phyloP scores from a whole-genome alignment of 1,140 invertebrate genomes.

The Lysiphlebus fabarum region DNA sequence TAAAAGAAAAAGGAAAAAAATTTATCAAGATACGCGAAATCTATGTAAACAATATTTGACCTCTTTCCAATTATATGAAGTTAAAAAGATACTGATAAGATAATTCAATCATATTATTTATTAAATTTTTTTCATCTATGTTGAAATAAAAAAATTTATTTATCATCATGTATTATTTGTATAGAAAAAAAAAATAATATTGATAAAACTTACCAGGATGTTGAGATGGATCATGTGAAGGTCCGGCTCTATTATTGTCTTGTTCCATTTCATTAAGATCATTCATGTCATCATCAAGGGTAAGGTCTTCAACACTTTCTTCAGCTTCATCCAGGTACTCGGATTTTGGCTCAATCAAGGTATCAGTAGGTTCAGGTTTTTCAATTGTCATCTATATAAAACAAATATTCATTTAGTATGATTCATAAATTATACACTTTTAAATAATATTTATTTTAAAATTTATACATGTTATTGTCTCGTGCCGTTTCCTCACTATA shows the following conservation, averaged over 20 bases:
- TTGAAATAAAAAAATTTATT: neutral
- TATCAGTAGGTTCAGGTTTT: constrained; percentile 53
- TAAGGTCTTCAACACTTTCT: constrained; percentile 78
- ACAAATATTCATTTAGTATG: constrained; percentile 9
- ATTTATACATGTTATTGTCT: constrained; percentile 29
- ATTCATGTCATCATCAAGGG: constrained; percentile 71
- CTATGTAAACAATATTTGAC: no score
- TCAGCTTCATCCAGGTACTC: constrained; percentile 73
- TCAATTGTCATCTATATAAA: constrained; percentile 46
- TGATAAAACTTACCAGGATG: constrained; percentile 52
- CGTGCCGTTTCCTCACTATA: constrained; percentile 47
- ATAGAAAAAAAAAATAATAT: constrained; percentile 24
- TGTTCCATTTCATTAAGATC: constrained; percentile 65
- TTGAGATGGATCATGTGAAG: constrained; percentile 53
- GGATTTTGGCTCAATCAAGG: constrained; percentile 70
- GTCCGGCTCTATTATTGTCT: constrained; percentile 55
- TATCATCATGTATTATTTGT: constrained; percentile 6
- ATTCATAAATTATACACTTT: no score
- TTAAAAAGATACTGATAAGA: no score
- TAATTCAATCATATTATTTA: neutral
- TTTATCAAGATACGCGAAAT: no score
- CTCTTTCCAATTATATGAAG: no score
- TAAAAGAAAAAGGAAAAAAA: no score
- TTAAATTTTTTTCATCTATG: neutral
- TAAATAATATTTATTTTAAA: neutral